These are phyloP conservation scores for Bothrops alternatus DNA, from an alignment of 2,797 vertebrate species.

Conservation along the genomic window DNA sequence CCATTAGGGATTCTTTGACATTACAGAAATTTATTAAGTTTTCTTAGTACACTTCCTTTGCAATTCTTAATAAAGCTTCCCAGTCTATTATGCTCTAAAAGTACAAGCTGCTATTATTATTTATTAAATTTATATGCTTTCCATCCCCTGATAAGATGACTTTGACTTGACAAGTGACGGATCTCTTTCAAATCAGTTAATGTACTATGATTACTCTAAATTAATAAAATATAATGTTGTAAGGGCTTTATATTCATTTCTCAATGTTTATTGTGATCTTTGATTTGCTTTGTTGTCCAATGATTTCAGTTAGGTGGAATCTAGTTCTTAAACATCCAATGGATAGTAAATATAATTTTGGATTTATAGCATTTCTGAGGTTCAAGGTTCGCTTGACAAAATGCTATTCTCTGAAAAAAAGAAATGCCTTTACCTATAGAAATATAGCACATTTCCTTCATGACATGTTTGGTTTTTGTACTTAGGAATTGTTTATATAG, in stretches of 20 bases:
- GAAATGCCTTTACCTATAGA: not conserved
- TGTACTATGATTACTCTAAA: not conserved
- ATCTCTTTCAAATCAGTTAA: not conserved
- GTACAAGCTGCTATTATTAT: not conserved
- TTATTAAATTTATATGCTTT: not conserved
- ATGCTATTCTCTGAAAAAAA: not conserved
- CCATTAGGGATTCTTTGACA: not conserved
- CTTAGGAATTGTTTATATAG: not conserved
- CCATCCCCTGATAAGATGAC: not conserved
- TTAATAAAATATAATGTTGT: not conserved
- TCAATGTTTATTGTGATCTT: not conserved
- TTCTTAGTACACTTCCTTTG: not conserved
- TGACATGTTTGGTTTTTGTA: not conserved
- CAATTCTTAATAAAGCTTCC: not conserved
- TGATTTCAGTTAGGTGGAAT: not conserved
- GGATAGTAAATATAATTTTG: not conserved
- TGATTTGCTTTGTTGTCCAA: not conserved
- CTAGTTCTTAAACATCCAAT: not conserved
- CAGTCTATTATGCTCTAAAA: not conserved
- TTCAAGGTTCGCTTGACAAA: not conserved
- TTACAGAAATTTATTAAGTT: not conserved
- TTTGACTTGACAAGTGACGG: not conserved
- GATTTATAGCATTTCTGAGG: not conserved
- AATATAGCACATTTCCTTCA: not conserved
- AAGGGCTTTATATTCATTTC: not conserved